Evolutionary conservation across 1,140 invertebrate species (phyloP), one percentile per base, ranked within the genome.

Genomic region (Pachyrhynchus sulphureomaculatus): DNA sequence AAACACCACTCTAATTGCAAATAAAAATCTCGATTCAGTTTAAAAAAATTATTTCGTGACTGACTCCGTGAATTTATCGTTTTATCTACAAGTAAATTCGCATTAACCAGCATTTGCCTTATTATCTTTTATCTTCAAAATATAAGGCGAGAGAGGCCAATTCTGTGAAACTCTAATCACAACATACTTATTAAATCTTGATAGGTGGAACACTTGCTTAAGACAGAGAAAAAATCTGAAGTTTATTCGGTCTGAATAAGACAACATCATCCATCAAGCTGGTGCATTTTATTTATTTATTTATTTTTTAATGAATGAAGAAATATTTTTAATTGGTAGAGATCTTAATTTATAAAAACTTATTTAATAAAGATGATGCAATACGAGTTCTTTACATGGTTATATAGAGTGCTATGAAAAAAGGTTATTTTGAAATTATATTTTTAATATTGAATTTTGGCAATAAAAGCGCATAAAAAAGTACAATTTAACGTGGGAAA

Each of bases 181-280:
- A 44, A 44, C 41, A 23, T 39, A 44, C 41, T 44, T 44, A 44
- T 44, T 44, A 44, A 44, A 44, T 44, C 41, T 44, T 44, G 41
- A 44, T 44, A 44, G 20, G 20, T n/a, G 20, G 17, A 44, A 44
- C 41, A 44, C 41, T 44, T 20, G 20, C 15, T 44, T 20, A 23
- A 23, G 41, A 18, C 9, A 44, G 20, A 44, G 21, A 44, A 44
- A 44, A 23, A n/a, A n/a, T 44, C 8, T 8, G 21, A 44, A 44
- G 41, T 44, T 44, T 44, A 44, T 23, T 10, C 20, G 1, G 41
- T 8, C 20, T 23, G 41, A 5, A 4, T 23, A 23, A 44, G 41
- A 39, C 41, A 44, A 44, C 41, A 44, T 44, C 41, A 44, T 44
- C 41, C 18, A 44, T 44, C 41, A 44, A 44, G 15, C 15, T 44